A percentile compares a stretch with the other conserved stretches of the same genome.
phyloP scores from a whole-genome alignment of 2,797 vertebrate genomes.

The Leucoraja ocellata region DNA sequence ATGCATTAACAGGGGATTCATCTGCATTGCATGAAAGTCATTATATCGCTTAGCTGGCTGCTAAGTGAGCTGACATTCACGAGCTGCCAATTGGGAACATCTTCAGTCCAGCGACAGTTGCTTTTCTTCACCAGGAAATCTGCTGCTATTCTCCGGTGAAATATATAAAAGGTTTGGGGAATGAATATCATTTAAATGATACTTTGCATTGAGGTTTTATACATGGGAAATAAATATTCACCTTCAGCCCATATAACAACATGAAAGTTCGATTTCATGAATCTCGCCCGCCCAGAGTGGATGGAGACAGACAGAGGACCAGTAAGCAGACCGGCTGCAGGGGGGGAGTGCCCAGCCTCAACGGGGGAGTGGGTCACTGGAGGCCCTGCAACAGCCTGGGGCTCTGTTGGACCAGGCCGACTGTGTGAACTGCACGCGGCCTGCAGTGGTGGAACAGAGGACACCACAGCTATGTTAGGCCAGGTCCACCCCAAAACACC shows the following conservation, averaged over 20 bases:
- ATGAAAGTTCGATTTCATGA: background rate
- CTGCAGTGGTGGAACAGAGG: no score
- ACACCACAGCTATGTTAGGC: no score
- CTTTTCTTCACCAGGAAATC: background rate
- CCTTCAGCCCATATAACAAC: background rate
- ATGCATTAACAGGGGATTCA: background rate
- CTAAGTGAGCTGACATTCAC: background rate
- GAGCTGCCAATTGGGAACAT: background rate
- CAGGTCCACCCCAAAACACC: no score
- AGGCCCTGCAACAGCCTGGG: no score
- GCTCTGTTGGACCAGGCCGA: no score
- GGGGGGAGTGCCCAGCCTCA: no score
- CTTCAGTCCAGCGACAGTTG: background rate
- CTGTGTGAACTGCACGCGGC: no score
- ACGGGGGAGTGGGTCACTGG: no score
- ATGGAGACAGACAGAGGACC: no score
- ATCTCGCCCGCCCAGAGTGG: background rate
- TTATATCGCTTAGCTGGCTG: background rate
- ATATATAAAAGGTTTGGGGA: background rate
- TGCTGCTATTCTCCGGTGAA: background rate
- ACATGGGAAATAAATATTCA: background rate
- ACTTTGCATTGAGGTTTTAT: background rate
- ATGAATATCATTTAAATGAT: background rate
- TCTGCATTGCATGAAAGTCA: background rate
- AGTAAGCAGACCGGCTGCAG: no score